Evolutionary conservation across 2,888 invertebrate species (phyloP).

Genomic region (Anodontia alba): DNA sequence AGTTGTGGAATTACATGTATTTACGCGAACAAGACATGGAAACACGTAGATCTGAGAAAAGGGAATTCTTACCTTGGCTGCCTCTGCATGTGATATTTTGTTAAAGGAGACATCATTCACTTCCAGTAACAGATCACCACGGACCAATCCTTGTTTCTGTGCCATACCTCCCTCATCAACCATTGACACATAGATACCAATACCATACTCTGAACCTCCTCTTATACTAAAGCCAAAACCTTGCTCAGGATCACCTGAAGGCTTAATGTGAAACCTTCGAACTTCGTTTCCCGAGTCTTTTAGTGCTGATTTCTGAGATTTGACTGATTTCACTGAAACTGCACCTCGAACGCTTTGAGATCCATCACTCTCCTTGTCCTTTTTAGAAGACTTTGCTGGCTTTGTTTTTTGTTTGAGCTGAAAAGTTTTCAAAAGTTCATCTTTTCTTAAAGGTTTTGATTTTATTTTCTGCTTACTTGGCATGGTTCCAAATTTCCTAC

Average conservation of each 20-base stretch:
- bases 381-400: conserved; percentile 27
- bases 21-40: too few relatives aligned
- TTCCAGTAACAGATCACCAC: conserved; percentile 96
- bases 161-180: conserved; percentile 97
- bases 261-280: conserved; percentile 49
- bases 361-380: conserved; percentile 34
- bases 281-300: conserved; percentile 45
- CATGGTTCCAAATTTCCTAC: conserved; percentile 64
- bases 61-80: conserved; percentile 76
- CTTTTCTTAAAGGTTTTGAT: conserved; percentile 15
- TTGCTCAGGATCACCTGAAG: conserved; percentile 46
- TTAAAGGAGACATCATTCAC: conserved; percentile 95
- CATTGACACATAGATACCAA: conserved; percentile 97
- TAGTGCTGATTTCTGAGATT: conserved; percentile 33
- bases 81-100: conserved; percentile 80
- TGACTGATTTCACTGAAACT: conserved; percentile 5
- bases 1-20: too few relatives aligned
- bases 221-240: conserved; percentile 97
- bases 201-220: conserved; percentile 96
- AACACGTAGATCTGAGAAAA: too few relatives aligned
- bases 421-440: conserved; percentile 17
- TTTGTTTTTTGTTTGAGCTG: conserved; percentile 35
- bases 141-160: conserved; percentile 90
- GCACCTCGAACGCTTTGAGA: conserved; percentile 27
- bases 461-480: conserved; percentile 59